A percentile compares a stretch with the other conserved stretches of the same genome.
Evolutionary conservation across 1,140 invertebrate species (phyloP).

Genomic region (Papilio aristodemus): DNA sequence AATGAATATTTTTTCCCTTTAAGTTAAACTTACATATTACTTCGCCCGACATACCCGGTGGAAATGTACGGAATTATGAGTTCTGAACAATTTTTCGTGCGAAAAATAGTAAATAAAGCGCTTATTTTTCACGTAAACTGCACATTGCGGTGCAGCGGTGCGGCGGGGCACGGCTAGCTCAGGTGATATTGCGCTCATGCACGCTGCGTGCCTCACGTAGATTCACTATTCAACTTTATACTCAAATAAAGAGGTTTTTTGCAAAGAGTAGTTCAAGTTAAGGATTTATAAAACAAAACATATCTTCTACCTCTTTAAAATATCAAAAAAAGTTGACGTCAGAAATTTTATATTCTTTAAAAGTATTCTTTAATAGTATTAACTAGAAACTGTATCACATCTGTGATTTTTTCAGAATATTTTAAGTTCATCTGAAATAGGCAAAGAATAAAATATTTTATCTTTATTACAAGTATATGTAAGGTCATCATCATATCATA

Average conservation of each 20-base stretch:
- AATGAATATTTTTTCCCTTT: too few species aligned
- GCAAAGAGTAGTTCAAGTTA: not conserved
- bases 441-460: too few species aligned
- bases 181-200: slow-evolving; percentile 55
- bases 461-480: too few species aligned
- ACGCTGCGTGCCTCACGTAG: slow-evolving; percentile 35
- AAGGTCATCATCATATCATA: too few species aligned
- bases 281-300: not conserved
- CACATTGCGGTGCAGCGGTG: slow-evolving; percentile 33
- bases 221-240: slow-evolving; percentile 18
- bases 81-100: slow-evolving; percentile 6
- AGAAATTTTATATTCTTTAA: too few species aligned
- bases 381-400: too few species aligned
- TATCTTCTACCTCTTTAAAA: too few species aligned
- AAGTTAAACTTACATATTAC: slow-evolving; percentile 25
- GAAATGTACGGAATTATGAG: not conserved
- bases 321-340: too few species aligned
- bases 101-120: slow-evolving; percentile 24
- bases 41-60: not conserved
- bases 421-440: too few species aligned
- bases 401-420: too few species aligned
- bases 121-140: slow-evolving; percentile 27
- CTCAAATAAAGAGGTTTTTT: not conserved
- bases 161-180: slow-evolving; percentile 40
- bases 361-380: too few species aligned